Conservation (phyloP, 2,797 vertebrate species). For the Catamblyrhynchus diadema region DNA sequence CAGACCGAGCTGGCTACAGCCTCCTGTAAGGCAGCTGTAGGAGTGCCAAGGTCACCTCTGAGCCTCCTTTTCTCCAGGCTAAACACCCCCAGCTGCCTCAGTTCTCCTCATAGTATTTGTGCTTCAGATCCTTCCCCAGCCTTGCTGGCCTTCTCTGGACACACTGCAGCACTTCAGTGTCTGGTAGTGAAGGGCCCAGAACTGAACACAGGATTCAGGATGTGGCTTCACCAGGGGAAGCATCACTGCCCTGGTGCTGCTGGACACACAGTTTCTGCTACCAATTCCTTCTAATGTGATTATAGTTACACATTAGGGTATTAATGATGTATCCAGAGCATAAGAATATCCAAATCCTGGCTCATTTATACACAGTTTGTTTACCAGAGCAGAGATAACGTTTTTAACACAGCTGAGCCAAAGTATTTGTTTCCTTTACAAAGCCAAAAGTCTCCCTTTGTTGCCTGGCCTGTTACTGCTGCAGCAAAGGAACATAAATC, state of each 20-base stretch:
- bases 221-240: neutral
- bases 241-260: neutral
- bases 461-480: neutral
- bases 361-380: neutral
- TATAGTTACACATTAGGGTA: neutral
- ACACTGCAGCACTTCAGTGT: neutral
- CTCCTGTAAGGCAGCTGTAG: neutral
- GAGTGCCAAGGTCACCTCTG: too few relatives aligned
- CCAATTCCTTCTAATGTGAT: neutral
- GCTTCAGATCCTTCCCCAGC: neutral
- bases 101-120: neutral
- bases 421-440: neutral
- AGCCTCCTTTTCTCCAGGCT: neutral
- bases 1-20: rapidly evolving
- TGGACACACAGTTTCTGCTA: neutral
- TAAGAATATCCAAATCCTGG: neutral
- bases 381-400: neutral
- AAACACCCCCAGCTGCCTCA: neutral
- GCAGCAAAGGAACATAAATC: neutral
- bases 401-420: neutral
- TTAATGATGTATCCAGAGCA: neutral
- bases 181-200: neutral
- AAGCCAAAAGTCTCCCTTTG: neutral
- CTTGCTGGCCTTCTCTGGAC: neutral
- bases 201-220: rapidly evolving